Evolutionary conservation across 2,888 invertebrate genomes (phyloP), one percentile per base, ranked within the genome.

Genomic region (Branchellion lobata): DNA sequence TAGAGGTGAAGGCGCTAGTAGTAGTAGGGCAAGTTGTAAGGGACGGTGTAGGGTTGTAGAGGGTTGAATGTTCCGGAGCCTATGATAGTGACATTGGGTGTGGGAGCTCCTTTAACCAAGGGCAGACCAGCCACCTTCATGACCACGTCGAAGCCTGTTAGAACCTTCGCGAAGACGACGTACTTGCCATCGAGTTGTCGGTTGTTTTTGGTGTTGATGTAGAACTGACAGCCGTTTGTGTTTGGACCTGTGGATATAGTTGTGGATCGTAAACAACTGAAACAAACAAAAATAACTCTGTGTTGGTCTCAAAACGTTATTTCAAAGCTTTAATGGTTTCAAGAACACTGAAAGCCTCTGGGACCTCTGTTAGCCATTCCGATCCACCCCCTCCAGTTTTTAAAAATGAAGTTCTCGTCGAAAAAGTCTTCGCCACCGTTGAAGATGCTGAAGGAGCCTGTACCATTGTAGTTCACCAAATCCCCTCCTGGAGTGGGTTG

Each of bases 211-310:
- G 31, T 40, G 73, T 73, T 95, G 84, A 97, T 93, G 87, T 96
- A 92, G 88, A 96, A 97, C 88, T 96, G 96, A 83, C 94, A 95
- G 2, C 95, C 95, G 88, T 96, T 96, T n/a, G 95, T 93, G 85
- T 96, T 90, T 80, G 91, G 91, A 31, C 93, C 93, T 92, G 84
- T 5, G n/a, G 65, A 27, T 5, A 21, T 3, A 65, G n/a, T 14
- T 51, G 21, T 51, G 51, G 51, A n/a, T n/a, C n/a, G n/a, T n/a
- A n/a, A n/a, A n/a, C n/a, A n/a, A n/a, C n/a, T 65, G 53, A 51
- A 51, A 51, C 14, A 51, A 21, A 51, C 14, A 51, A 51, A 14
- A 18, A 18, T 18, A 18, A 18, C 14, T 51, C 53, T 51, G 14
- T 51, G 21, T 51, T 21, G 53, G 53, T 51, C 14, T 51, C 14